Conservation (phyloP, 2,888 invertebrate species). For the Tineola bisselliella region DNA sequence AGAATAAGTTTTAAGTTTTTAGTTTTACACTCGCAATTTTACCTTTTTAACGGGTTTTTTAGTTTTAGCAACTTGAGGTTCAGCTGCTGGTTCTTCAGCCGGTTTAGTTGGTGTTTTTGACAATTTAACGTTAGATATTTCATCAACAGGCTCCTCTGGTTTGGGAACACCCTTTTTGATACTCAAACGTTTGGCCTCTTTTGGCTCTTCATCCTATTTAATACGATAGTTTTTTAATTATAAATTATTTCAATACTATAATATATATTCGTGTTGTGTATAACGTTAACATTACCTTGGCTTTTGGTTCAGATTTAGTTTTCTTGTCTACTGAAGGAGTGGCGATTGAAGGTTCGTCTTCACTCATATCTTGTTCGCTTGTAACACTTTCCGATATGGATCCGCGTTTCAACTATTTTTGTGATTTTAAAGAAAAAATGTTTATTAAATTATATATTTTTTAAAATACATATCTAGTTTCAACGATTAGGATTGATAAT, state of each 20-base stretch:
- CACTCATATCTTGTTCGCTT: conserved; percentile 53
- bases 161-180: conserved; percentile 53
- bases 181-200: conserved; percentile 41
- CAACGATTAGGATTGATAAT: background rate
- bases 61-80: conserved; percentile 44
- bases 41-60: conserved; percentile 52
- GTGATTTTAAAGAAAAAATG: conserved; percentile 19
- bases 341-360: conserved; percentile 49
- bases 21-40: conserved; percentile 17
- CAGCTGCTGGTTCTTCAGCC: conserved; percentile 41
- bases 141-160: conserved; percentile 53
- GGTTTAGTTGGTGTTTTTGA: conserved; percentile 46
- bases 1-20: background rate
- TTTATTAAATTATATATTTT: conserved; percentile 10
- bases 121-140: conserved; percentile 50
- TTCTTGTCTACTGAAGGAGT: conserved; percentile 47
- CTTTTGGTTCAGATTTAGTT: conserved; percentile 35
- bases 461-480: conserved; percentile 11
- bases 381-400: conserved; percentile 53
- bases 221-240: background rate
- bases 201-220: conserved; percentile 44
- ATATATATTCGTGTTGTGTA: background rate
- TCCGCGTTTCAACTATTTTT: conserved; percentile 44
- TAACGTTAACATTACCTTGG: conserved; percentile 28
- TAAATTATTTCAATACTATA: too few relatives aligned